Percentiles rank a stretch among this genome's conserved stretches.
Conservation (phyloP, 1,140 invertebrate genomes). For the Drosophila santomea region DNA sequence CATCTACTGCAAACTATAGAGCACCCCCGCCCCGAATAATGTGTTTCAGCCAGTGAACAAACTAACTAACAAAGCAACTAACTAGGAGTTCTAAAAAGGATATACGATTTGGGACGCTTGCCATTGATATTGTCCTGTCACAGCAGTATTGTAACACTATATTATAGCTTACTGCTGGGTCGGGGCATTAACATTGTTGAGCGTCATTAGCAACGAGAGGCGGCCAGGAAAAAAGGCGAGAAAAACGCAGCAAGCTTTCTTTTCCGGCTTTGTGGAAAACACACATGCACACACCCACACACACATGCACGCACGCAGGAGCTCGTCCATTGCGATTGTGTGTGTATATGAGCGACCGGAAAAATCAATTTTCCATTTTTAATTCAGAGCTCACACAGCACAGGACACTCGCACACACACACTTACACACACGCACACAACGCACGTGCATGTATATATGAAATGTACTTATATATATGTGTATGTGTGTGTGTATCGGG, state of each 20-base stretch:
- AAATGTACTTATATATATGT: slow-evolving; percentile 16
- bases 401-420: slow-evolving; percentile 39
- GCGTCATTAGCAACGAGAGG: slow-evolving; percentile 64
- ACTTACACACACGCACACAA: slow-evolving; percentile 19
- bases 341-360: slow-evolving; percentile 73
- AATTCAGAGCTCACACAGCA: slow-evolving; percentile 74
- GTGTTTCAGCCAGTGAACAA: slow-evolving; percentile 22
- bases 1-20: background rate
- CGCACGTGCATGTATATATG: slow-evolving; percentile 24
- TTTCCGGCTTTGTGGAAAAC: slow-evolving; percentile 68
- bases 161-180: slow-evolving; percentile 91
- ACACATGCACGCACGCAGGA: slow-evolving; percentile 3
- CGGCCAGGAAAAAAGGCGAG: slow-evolving; percentile 15
- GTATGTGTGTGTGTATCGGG: slow-evolving; percentile 50
- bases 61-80: background rate
- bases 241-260: slow-evolving; percentile 31
- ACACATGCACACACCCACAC: slow-evolving; percentile 2
- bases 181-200: slow-evolving; percentile 90
- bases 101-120: slow-evolving; percentile 76
- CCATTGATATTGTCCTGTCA: slow-evolving; percentile 97
- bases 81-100: background rate
- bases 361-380: slow-evolving; percentile 85
- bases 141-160: slow-evolving; percentile 91
- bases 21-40: background rate
- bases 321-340: slow-evolving; percentile 17